Base-by-base conservation (phyloP, 2,888 invertebrate genomes). In the Octodonta nipae region DNA sequence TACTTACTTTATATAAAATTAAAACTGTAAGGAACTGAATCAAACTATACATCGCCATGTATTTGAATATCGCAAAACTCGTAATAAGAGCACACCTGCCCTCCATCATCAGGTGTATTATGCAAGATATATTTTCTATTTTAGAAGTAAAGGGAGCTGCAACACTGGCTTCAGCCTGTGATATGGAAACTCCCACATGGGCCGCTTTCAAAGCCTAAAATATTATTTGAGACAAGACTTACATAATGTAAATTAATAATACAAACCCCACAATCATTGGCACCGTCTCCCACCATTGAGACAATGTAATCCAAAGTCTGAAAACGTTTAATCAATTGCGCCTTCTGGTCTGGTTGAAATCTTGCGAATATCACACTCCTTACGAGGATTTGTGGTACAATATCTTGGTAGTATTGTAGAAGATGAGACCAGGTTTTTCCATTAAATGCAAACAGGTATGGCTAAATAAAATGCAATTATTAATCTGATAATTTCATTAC, bases 121-220 rank as follows among this genome's bases (percentile, higher is more conserved):
- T 78, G 61, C 88, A 88, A 6, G 77, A 72, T 43, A 88, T 85
- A 57, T 88, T 78, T 34, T 78, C 74, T 38, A 75, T 68, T 44
- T 77, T 76, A 1, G 89, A 89, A 0, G 88, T 89, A 57, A 89
- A 89, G 5, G 88, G 87, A 17, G 87, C 86, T 4, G 88, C 89
- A 31, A 88, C 87, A 55, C 78, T 77, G 1, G 87, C 86, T 61
- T 89, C 88, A 1, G 86, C 83, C 58, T 87, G 84, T 0, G 87
- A 87, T 24, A 89, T 67, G 1, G 88, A 88, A 38, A 89, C 78
- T 13, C 89, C 89, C 15, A 83, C 79, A 54, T 89, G 85, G 0
- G 88, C 88, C 7, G 83, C 82, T 61, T 85, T 84, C 31, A 88
- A 63, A 3, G 88, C 87, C 67, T 67, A 37, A 30, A 52, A 51